Conservation (phyloP, 1,140 invertebrate genomes). For the Atta texana region DNA sequence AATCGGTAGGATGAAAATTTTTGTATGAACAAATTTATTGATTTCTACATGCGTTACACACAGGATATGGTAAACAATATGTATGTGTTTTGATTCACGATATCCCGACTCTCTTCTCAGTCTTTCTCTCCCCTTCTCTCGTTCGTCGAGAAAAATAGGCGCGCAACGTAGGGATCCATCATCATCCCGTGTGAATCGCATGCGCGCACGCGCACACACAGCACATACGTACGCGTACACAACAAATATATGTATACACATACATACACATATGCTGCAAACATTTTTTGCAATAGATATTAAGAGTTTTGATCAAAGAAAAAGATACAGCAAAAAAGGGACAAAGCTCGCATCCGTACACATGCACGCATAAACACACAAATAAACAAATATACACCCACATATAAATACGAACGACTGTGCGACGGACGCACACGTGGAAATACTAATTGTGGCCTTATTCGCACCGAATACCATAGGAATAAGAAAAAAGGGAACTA, state of each 20-base stretch:
- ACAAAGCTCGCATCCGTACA: slow-evolving; percentile 4
- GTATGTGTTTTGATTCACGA: not conserved
- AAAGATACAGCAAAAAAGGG: not conserved
- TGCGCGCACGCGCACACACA: too few relatives aligned
- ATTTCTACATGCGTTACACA: not conserved
- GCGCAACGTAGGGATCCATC: slow-evolving; percentile 29
- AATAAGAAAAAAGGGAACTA: slow-evolving; percentile 68
- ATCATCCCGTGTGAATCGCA: slow-evolving; percentile 22
- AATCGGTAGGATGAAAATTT: not conserved
- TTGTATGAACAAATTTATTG: not conserved
- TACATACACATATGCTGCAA: not conserved
- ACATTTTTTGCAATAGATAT: slow-evolving; percentile 55
- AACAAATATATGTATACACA: not conserved
- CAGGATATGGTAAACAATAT: not conserved
- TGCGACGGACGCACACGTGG: slow-evolving; percentile 66
- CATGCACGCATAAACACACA: slow-evolving; percentile 41
- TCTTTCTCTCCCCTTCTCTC: slow-evolving; percentile 5
- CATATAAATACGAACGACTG: slow-evolving; percentile 53
- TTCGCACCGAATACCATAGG: slow-evolving; percentile 75
- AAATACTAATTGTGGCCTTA: slow-evolving; percentile 80
- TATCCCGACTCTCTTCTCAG: slow-evolving; percentile 12
- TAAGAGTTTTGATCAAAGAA: slow-evolving; percentile 15
- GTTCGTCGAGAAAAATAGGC: slow-evolving; percentile 18
- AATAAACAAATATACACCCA: not conserved
- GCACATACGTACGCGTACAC: not conserved